Evolutionary conservation across 2,797 vertebrate genomes (phyloP).

Genomic region (Furcifer pardalis): DNA sequence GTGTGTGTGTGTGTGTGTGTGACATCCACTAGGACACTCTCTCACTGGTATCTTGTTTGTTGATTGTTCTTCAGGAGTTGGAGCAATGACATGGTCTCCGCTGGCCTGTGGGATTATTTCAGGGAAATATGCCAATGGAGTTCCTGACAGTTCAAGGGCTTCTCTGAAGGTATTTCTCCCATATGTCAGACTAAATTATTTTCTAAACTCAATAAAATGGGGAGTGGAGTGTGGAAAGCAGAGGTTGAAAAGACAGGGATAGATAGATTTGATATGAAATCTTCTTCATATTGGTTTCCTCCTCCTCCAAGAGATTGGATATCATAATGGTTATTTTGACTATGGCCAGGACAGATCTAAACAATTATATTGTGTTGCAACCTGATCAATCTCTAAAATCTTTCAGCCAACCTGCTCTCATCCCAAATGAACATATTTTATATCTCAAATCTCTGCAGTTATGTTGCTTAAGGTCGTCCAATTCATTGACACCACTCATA

Average conservation of each 20-base stretch:
- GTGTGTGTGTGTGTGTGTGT: fast-evolving
- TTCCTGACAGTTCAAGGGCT: conserved; percentile 94
- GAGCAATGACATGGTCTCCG: conserved; percentile 98
- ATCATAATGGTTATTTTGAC: too few relatives aligned
- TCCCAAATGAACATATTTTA: neutral
- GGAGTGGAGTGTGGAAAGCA: neutral
- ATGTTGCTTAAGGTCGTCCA: neutral
- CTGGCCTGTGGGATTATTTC: conserved; percentile 97
- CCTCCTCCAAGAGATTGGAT: too few relatives aligned
- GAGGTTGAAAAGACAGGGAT: neutral
- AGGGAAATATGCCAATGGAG: conserved; percentile 96
- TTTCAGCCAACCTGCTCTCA: too few relatives aligned
- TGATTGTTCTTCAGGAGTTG: conserved; percentile 82
- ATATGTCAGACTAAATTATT: fast-evolving
- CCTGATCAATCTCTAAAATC: too few relatives aligned
- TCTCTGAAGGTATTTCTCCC: conserved; percentile 88
- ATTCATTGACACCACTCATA: neutral
- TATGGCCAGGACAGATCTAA: too few relatives aligned
- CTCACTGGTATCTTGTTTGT: fast-evolving
- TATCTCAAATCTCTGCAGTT: neutral
- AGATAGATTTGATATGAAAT: neutral
- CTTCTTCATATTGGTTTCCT: too few relatives aligned
- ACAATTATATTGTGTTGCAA: too few relatives aligned
- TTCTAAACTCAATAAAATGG: neutral
- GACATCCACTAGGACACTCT: fast-evolving